A percentile compares a stretch with the other conserved stretches of the same genome.
Conservation (phyloP, 2,113 vertebrate genomes). For the Oncorhynchus tshawytscha region DNA sequence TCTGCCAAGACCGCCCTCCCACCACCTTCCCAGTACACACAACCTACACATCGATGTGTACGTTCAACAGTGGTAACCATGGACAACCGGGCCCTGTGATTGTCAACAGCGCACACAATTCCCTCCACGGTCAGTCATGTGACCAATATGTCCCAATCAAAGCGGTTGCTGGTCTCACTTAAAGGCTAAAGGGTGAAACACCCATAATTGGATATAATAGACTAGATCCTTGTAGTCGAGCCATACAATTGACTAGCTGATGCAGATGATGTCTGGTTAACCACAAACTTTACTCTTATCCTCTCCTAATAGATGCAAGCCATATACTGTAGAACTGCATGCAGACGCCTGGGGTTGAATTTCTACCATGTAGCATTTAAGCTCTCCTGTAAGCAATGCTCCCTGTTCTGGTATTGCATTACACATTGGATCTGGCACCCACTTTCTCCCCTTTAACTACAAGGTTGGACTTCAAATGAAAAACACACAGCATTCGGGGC, state of each 20-base stretch:
- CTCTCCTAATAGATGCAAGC: constrained; percentile 17
- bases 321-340: constrained; percentile 12
- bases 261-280: constrained; percentile 18
- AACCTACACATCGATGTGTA: constrained; percentile 39
- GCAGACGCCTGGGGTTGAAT: constrained; percentile 32
- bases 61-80: constrained; percentile 42
- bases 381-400: constrained; percentile 43
- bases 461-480: constrained; percentile 34
- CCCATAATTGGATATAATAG: constrained; percentile 21
- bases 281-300: constrained; percentile 1
- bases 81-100: constrained; percentile 20
- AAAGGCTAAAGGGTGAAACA: constrained; percentile 24
- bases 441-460: constrained; percentile 43
- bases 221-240: constrained; percentile 2
- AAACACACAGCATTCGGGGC: constrained; percentile 42
- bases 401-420: constrained; percentile 39
- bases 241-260: not conserved
- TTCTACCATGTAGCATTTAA: constrained; percentile 50
- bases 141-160: constrained; percentile 10
- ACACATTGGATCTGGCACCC: constrained; percentile 36
- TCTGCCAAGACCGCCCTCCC: constrained; percentile 54
- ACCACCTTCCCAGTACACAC: constrained; percentile 45
- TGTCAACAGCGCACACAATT: constrained; percentile 1
- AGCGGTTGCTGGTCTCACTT: not conserved
- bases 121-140: constrained; percentile 30